Percentiles rank a stretch among this genome's conserved stretches.
phyloP scores from a whole-genome alignment of 2,113 vertebrate species.

The Corythaeola cristata region DNA sequence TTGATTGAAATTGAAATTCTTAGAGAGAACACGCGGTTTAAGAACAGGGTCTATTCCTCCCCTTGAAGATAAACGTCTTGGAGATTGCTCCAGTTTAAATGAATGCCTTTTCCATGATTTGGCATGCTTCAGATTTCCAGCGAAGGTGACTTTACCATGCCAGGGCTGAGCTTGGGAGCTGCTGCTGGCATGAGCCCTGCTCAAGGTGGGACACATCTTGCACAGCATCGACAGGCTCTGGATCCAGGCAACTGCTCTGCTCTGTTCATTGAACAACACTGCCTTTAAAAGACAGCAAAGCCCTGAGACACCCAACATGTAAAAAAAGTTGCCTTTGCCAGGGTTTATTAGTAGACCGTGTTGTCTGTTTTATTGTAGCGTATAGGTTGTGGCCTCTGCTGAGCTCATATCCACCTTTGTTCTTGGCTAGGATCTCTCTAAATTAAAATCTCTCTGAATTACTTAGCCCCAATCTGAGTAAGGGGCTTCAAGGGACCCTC shows the following conservation, averaged over 20 bases:
- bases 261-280: not conserved
- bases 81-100: not conserved
- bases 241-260: not conserved
- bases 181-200: rapidly evolving
- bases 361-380: not conserved
- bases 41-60: not conserved
- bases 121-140: not conserved
- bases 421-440: not conserved
- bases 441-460: not conserved
- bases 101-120: not conserved
- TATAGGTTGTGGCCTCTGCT: not conserved
- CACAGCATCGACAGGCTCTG: not conserved
- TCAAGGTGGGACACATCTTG: not conserved
- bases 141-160: rapidly evolving
- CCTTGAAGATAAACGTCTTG: not conserved
- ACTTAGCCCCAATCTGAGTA: not conserved
- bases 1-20: not conserved
- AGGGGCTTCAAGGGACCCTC: not conserved
- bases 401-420: not conserved
- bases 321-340: not conserved
- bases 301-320: not conserved
- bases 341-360: rapidly evolving
- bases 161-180: not conserved
- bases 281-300: not conserved
- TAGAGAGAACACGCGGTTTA: not conserved